These are phyloP conservation scores for Xiphophorus birchmanni DNA, from an alignment of 2,797 vertebrate genomes.

Conservation along the genomic window DNA sequence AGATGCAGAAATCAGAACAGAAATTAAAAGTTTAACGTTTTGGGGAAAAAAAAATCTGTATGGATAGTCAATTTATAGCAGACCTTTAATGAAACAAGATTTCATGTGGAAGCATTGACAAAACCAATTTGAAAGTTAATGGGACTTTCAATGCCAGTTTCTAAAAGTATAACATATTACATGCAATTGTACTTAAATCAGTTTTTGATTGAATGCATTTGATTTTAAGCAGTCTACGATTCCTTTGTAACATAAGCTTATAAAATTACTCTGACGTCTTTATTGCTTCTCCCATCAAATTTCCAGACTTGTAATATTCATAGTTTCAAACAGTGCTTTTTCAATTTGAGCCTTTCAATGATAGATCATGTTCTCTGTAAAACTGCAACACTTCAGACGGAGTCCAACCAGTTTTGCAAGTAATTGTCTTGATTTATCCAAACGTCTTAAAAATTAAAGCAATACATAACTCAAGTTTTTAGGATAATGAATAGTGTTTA, in stretches of 20 bases:
- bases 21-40: slow-evolving; percentile 14
- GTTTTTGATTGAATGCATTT: slow-evolving; percentile 35
- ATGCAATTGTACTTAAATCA: slow-evolving; percentile 39
- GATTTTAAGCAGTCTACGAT: slow-evolving; percentile 13
- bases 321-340: slow-evolving; percentile 31
- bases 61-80: slow-evolving; percentile 1
- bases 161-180: slow-evolving; percentile 27
- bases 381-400: slow-evolving; percentile 8
- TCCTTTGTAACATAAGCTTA: slow-evolving; percentile 18
- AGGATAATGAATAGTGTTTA: slow-evolving; percentile 34
- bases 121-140: slow-evolving; percentile 17
- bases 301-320: slow-evolving; percentile 32
- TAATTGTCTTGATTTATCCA: slow-evolving; percentile 15
- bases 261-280: slow-evolving; percentile 46
- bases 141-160: slow-evolving; percentile 12
- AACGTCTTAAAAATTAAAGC: slow-evolving; percentile 37
- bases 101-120: slow-evolving; percentile 19
- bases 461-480: slow-evolving; percentile 26
- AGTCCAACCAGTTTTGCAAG: slow-evolving; percentile 4
- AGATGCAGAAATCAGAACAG: neutral
- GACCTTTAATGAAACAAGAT: neutral
- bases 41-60: neutral
- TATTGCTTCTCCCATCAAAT: slow-evolving; percentile 44
- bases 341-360: slow-evolving; percentile 27
- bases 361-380: slow-evolving; percentile 20